Percentiles rank a stretch among this genome's conserved stretches.
phyloP scores from a whole-genome alignment of 92 coral and sea anemone species.

The Diadumene lineata region DNA sequence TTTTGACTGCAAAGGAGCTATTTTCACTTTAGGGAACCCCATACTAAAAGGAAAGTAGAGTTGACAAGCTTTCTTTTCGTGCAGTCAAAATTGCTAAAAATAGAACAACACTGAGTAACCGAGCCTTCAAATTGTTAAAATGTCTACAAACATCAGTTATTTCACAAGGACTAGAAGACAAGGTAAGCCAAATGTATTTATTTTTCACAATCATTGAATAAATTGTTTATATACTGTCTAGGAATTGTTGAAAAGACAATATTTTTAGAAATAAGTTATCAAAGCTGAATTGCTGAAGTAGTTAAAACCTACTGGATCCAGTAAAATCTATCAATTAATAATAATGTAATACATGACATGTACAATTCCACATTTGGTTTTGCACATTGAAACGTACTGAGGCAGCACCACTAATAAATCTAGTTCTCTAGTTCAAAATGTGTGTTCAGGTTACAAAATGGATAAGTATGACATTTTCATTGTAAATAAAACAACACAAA shows the following conservation, averaged over 20 bases:
- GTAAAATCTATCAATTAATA: neutral
- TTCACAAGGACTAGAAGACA: neutral
- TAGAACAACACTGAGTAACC: constrained; percentile 14
- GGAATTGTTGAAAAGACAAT: neutral
- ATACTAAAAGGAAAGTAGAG: constrained; percentile 35
- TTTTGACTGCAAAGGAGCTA: constrained; percentile 44
- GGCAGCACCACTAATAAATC: neutral
- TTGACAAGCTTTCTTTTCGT: too few relatives aligned
- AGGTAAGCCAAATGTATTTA: constrained; percentile 4
- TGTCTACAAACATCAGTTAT: neutral
- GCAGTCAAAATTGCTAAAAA: too few relatives aligned
- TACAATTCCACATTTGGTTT: neutral
- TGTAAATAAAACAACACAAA: neutral
- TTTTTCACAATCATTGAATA: neutral
- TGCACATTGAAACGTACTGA: neutral
- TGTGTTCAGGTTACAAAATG: neutral
- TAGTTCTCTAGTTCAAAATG: neutral
- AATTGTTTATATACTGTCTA: neutral
- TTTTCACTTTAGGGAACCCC: too few relatives aligned
- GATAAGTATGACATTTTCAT: neutral
- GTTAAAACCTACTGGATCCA: neutral
- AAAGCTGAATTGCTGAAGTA: neutral
- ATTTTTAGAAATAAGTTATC: neutral
- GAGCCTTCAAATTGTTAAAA: constrained; percentile 2
- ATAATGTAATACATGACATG: neutral